Base-by-base conservation (phyloP, 2,113 vertebrate genomes). In the Orycteropus afer region DNA sequence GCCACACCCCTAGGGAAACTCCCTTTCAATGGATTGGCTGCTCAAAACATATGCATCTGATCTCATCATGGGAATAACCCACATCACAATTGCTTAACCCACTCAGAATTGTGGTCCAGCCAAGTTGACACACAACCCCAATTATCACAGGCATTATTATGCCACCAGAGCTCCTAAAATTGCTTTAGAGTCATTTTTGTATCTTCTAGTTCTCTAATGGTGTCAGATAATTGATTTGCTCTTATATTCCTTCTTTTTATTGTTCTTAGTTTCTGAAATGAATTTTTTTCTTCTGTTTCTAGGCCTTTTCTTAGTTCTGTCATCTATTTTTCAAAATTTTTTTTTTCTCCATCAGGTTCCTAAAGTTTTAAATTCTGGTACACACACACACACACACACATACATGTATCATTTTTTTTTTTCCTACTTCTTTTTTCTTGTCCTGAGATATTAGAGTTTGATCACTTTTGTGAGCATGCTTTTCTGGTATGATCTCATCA, bases 281-380 rank as follows among this genome's bases (percentile, higher is more conserved):
- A 76, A 93, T 11, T 32, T 53, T 40, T 83, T 89, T 88, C 22
- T 86, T 69, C 89, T 51, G 17, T 18, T 91, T 69, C 88, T 47
- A 53, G 91, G 37, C 1, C 53, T 63, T 45, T 83, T 49, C 63
- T 86, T 59, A 82, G 34, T 59, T 85, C 12, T 73, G 0, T 63
- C 77, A 82, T 53, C 63, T 76, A 4, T 53, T 25, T 47, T 79
- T n/a, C 45, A 15, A 23, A 61, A 71, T 40, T 20, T 65, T 93
- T 92, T 25, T 27, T 74, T 80, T 89, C 25, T 91, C 25, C 34
- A 0, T 92, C 45, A 23, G 2, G 11, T 57, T 63, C 82, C 29
- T 91, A 18, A 84, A 65, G 34, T 95, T 92, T 89, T 76, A 61
- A 69, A 91, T 89, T 91, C 25, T 47, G 23, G 29, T 51, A 51